These are phyloP conservation scores for Sarcoramphus papa DNA, from an alignment of 2,797 vertebrate species.

Conservation along the genomic window DNA sequence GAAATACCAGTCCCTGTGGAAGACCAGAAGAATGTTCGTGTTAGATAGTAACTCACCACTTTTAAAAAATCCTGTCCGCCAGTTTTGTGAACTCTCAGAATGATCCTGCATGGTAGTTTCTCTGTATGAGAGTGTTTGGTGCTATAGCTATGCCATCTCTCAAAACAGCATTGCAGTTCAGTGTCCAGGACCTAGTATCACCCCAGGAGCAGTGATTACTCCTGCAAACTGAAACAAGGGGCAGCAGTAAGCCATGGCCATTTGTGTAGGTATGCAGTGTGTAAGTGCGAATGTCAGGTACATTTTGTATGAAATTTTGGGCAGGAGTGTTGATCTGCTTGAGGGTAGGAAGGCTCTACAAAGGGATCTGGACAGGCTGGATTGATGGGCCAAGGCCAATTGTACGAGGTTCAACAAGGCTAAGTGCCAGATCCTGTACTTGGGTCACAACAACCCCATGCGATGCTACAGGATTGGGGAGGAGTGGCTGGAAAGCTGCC, in stretches of 20 bases:
- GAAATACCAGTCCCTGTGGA: background rate
- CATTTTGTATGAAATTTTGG: fast-evolving
- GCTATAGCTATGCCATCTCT: background rate
- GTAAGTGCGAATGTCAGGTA: background rate
- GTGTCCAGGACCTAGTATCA: background rate
- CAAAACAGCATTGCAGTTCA: background rate
- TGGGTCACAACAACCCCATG: too few relatives aligned
- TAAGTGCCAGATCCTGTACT: too few relatives aligned
- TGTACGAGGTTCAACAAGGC: too few relatives aligned
- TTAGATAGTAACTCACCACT: background rate
- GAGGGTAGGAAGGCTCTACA: too few relatives aligned
- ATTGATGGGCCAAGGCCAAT: fast-evolving
- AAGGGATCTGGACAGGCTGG: too few relatives aligned
- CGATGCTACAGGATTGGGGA: too few relatives aligned
- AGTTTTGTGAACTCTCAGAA: fast-evolving
- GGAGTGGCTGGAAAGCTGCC: too few relatives aligned
- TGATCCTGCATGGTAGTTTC: background rate
- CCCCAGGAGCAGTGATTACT: background rate
- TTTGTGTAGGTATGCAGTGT: background rate
- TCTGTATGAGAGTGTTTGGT: background rate
- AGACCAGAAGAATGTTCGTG: background rate
- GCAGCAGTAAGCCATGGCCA: background rate
- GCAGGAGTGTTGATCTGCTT: too few relatives aligned
- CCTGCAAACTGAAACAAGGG: background rate
- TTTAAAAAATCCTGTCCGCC: background rate